Percentiles rank a stretch among this genome's conserved stretches.
Evolutionary conservation across 2,113 vertebrate genomes (phyloP).

Genomic region (Chaetodon auriga): DNA sequence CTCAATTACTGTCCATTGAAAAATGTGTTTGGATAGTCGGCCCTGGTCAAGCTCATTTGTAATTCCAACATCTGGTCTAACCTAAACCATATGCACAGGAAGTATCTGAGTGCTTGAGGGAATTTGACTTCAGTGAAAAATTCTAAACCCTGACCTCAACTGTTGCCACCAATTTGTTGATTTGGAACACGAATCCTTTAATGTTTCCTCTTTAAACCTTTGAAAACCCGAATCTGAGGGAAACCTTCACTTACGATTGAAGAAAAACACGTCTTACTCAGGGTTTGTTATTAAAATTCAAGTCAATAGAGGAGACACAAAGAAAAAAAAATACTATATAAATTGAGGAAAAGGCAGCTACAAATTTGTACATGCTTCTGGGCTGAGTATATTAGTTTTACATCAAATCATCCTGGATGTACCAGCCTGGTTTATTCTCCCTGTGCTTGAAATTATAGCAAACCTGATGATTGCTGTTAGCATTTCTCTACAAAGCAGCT

Average conservation of each 20-base stretch:
- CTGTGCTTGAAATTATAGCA: constrained; percentile 55
- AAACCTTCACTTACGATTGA: neutral
- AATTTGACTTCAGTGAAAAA: neutral
- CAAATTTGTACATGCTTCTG: constrained; percentile 12
- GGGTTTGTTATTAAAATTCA: neutral
- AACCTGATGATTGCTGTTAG: constrained; percentile 70
- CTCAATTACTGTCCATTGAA: neutral
- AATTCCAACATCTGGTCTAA: constrained; percentile 1
- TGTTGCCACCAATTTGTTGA: constrained; percentile 3
- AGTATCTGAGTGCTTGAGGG: neutral
- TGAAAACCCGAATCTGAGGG: neutral
- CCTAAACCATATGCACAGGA: neutral
- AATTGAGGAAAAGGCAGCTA: neutral
- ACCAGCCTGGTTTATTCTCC: constrained; percentile 26
- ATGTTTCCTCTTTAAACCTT: neutral
- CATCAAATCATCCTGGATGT: constrained; percentile 37
- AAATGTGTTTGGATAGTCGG: neutral
- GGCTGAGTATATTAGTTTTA: constrained; percentile 39
- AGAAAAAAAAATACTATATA: neutral
- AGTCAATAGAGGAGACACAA: constrained; percentile 10
- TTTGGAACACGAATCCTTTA: neutral
- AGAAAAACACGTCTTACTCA: neutral
- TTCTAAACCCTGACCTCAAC: neutral
- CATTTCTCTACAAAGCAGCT: constrained; percentile 63
- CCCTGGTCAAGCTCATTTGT: constrained; percentile 15